These are phyloP conservation scores for Trissolcus brochymenae DNA, from an alignment of 2,888 invertebrate genomes.

Conservation along the genomic window DNA sequence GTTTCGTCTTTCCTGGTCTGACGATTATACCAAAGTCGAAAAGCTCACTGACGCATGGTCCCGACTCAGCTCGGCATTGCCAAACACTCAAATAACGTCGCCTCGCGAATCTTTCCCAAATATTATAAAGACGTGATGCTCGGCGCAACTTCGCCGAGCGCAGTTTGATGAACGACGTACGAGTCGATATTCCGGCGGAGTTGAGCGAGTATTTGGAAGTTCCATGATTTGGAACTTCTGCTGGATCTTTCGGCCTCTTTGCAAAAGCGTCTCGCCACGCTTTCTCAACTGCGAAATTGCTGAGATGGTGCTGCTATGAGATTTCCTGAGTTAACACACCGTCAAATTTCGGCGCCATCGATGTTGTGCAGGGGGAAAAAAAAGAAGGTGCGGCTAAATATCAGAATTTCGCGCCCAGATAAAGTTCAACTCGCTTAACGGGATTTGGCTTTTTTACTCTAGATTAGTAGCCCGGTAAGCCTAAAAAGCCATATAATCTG, in stretches of 20 bases:
- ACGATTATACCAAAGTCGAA: constrained; percentile 31
- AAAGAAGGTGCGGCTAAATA: constrained; percentile 36
- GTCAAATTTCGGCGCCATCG: constrained; percentile 53
- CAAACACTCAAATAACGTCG: constrained; percentile 57
- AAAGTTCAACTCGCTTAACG: constrained; percentile 41
- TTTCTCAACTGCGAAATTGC: constrained; percentile 58
- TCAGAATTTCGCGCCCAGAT: constrained; percentile 38
- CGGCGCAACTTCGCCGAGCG: constrained; percentile 52
- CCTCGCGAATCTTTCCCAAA: constrained; percentile 54
- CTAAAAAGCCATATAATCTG: neutral
- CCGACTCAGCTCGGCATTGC: constrained; percentile 36
- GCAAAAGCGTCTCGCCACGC: constrained; percentile 56
- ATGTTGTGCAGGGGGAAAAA: constrained; percentile 26
- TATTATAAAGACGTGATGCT: constrained; percentile 57
- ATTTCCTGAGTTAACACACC: constrained; percentile 57
- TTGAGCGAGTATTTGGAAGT: constrained; percentile 55
- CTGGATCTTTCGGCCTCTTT: constrained; percentile 57
- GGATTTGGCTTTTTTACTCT: constrained; percentile 7
- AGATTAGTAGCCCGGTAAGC: constrained; percentile 12
- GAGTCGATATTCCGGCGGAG: constrained; percentile 56
- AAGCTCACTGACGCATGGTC: constrained; percentile 45
- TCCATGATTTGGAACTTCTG: constrained; percentile 57
- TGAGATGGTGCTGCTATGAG: constrained; percentile 49
- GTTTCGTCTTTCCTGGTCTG: constrained; percentile 33
- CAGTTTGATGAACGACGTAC: constrained; percentile 60